Evolutionary conservation across 2,113 vertebrate genomes (phyloP).

Genomic region (Pseudonaja textilis): DNA sequence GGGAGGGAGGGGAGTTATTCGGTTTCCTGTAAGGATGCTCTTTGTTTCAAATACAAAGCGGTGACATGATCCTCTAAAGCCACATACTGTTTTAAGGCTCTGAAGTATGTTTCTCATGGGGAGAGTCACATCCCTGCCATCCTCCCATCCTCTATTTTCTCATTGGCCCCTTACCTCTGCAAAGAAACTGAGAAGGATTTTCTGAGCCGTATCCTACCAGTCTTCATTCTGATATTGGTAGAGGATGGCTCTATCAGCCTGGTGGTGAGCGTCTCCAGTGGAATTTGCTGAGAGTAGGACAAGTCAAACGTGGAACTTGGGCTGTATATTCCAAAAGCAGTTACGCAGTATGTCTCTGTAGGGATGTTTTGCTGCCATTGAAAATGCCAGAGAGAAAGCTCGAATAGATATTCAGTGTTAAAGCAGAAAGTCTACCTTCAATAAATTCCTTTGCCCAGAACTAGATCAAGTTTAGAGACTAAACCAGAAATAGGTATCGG

Average conservation of each 20-base stretch:
- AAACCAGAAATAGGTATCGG: background rate
- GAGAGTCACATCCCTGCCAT: background rate
- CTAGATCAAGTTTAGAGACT: too few relatives aligned
- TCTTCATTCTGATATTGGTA: background rate
- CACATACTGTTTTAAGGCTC: background rate
- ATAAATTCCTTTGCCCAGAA: background rate
- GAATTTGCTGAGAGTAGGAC: background rate
- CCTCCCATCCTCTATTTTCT: background rate
- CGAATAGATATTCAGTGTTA: too few relatives aligned
- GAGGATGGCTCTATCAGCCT: background rate
- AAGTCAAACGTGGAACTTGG: background rate
- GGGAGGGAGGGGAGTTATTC: background rate
- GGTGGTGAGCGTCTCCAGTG: too few relatives aligned
- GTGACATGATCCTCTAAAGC: background rate
- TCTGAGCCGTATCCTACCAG: background rate
- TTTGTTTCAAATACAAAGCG: background rate
- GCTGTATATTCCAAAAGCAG: background rate
- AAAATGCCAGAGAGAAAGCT: background rate
- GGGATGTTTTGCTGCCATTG: background rate
- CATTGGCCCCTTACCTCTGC: background rate
- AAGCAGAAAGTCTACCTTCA: background rate
- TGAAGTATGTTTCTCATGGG: background rate
- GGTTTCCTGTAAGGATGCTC: background rate
- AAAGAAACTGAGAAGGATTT: background rate
- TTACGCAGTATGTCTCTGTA: background rate